Percentiles rank a stretch among this genome's conserved stretches.
Evolutionary conservation across 2,797 vertebrate species (phyloP).

Genomic region (Enteromius trimaculatus): DNA sequence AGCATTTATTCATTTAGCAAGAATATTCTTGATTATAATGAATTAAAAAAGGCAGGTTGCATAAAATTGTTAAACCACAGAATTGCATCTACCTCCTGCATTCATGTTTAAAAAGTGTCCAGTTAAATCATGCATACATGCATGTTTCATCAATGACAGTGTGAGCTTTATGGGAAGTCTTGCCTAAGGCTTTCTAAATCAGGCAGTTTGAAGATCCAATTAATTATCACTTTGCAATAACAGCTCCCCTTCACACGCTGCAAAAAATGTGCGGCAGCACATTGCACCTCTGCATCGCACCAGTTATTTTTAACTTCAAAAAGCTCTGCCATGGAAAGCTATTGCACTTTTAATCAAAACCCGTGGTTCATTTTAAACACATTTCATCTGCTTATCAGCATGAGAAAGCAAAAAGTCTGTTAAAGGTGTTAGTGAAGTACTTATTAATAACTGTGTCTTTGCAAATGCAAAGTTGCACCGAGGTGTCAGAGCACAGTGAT

Average conservation of each 20-base stretch:
- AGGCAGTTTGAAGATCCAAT: slow-evolving; percentile 46
- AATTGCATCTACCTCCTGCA: background rate
- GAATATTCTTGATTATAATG: background rate
- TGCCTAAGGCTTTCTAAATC: slow-evolving; percentile 43
- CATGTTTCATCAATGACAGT: slow-evolving; percentile 26
- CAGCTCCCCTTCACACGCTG: slow-evolving; percentile 41
- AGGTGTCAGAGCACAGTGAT: background rate
- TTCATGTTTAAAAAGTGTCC: background rate
- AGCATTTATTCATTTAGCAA: background rate
- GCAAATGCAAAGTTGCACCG: slow-evolving; percentile 29
- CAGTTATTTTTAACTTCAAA: slow-evolving; percentile 57
- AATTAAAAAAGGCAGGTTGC: background rate
- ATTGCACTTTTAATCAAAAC: slow-evolving; percentile 38
- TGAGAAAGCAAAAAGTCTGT: slow-evolving; percentile 45
- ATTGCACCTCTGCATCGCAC: slow-evolving; percentile 56
- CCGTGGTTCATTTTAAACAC: slow-evolving; percentile 16
- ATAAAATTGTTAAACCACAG: background rate
- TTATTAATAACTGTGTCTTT: slow-evolving; percentile 50
- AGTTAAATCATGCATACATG: background rate
- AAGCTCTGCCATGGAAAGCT: slow-evolving; percentile 9
- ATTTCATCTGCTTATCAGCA: slow-evolving; percentile 22
- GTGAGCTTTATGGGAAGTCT: slow-evolving; percentile 23
- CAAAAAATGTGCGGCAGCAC: slow-evolving; percentile 47
- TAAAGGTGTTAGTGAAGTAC: slow-evolving; percentile 34
- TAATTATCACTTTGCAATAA: slow-evolving; percentile 52